Evolutionary conservation across 2,113 vertebrate species (phyloP), one percentile per base, ranked within the genome.

Genomic region (Sciurus niger): DNA sequence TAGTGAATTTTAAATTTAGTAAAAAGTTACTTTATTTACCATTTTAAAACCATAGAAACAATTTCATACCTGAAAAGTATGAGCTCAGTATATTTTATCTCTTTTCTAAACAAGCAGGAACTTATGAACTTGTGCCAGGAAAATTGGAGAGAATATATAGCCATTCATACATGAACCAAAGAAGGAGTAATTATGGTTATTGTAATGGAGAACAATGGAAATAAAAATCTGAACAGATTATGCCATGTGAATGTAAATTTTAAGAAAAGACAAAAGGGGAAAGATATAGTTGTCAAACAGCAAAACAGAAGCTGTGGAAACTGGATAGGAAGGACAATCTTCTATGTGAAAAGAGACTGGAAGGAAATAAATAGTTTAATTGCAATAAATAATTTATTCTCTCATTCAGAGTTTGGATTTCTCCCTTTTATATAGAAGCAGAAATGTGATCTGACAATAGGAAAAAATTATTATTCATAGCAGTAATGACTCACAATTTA

Each of bases 1-100:
- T 46, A 48, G 30, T 82, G 78, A 58, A 51, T 60, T 74, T 89
- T 85, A 0, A 1, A 3, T 86, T 86, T 90, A 58, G 0, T 18
- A 76, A 53, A 25, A 53, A 10, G 68, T 72, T 73, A 73, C 96
- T 97, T 58, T 73, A 89, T 28, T 84, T 32, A 89, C 24, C 16
- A 84, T 74, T 68, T 95, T 58, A 83, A 77, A 87, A 72, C 10
- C 22, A 58, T 14, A 77, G 40, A 89, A 74, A 46, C 82, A 37
- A 82, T 77, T 70, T 90, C 9, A 58, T 53, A 8, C 55, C 20
- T 63, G 6, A 30, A 67, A 79, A 20, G 4, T 30, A 48, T 12
- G 30, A 34, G 30, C 74, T 65, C 80, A 76, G 16, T 28, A 76
- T 76, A 32, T 84, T n/a, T 84, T 79, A 58, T 3, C 6, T 20